Percentiles rank a stretch among this genome's conserved stretches.
Evolutionary conservation across 1,140 invertebrate genomes (phyloP).

Genomic region (Mya arenaria): DNA sequence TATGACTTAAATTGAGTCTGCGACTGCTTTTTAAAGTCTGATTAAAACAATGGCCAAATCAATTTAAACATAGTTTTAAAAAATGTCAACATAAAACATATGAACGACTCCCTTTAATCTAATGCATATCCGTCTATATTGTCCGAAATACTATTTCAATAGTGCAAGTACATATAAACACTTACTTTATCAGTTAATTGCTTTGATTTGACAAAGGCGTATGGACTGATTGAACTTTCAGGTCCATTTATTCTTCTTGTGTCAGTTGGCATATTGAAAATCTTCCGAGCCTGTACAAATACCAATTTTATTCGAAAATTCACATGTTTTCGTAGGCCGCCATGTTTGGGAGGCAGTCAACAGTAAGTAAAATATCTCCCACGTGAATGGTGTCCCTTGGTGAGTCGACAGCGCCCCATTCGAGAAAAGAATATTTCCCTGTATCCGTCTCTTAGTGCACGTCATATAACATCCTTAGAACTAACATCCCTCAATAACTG

Average conservation of each 20-base stretch:
- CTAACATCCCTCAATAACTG: too few relatives aligned
- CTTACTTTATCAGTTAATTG: neutral
- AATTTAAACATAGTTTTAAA: neutral
- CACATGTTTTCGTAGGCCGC: too few relatives aligned
- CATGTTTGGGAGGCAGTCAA: too few relatives aligned
- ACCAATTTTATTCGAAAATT: too few relatives aligned
- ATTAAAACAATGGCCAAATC: neutral
- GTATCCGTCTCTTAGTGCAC: too few relatives aligned
- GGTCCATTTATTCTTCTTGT: slow-evolving; percentile 71
- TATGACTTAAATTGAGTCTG: too few relatives aligned
- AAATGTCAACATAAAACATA: neutral
- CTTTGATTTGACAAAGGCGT: slow-evolving; percentile 35
- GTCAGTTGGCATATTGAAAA: slow-evolving; percentile 70
- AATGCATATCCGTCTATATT: neutral
- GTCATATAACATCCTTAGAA: too few relatives aligned
- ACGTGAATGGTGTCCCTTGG: too few relatives aligned
- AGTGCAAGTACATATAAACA: neutral
- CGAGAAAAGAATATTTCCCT: too few relatives aligned
- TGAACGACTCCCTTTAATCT: neutral
- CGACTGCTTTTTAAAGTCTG: neutral
- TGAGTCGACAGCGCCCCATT: too few relatives aligned
- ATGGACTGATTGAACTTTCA: slow-evolving; percentile 63
- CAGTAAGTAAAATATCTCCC: too few relatives aligned
- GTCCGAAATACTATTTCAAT: neutral
- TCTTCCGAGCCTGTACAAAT: too few relatives aligned